Conservation (phyloP, 2,797 vertebrate species). For the Sebastes goodei region DNA sequence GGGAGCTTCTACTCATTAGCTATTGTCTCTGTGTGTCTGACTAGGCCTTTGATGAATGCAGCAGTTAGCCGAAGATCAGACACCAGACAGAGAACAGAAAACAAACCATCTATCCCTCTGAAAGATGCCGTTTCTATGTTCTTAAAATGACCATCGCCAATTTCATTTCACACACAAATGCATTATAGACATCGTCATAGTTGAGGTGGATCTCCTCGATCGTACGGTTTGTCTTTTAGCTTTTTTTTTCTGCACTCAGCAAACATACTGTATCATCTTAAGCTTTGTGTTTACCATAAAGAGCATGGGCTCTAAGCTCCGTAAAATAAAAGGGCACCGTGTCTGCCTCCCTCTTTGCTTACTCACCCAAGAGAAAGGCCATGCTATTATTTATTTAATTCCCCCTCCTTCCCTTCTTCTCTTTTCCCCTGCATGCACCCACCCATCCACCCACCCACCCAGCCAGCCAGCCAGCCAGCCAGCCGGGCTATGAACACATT, state of each 20-base stretch:
- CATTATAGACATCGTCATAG: background rate
- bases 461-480: conserved; percentile 51
- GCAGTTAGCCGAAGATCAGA: conserved; percentile 67
- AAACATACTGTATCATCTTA: conserved; percentile 47
- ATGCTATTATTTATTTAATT: conserved; percentile 80
- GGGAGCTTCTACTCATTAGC: conserved; percentile 83
- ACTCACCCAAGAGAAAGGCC: conserved; percentile 76
- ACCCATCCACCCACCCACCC: background rate
- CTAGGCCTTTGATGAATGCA: conserved; percentile 78
- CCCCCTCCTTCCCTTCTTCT: conserved; percentile 50
- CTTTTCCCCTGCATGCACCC: conserved; percentile 45
- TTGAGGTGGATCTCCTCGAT: background rate
- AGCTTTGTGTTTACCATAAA: conserved; percentile 63
- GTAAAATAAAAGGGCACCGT: conserved; percentile 73
- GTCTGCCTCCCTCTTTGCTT: conserved; percentile 65
- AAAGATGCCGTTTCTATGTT: conserved; percentile 27
- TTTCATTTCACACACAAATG: conserved; percentile 7
- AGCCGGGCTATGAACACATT: conserved; percentile 85
- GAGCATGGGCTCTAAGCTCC: conserved; percentile 47
- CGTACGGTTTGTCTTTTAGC: background rate
- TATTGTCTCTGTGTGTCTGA: conserved; percentile 79
- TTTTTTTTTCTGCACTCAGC: conserved; percentile 18
- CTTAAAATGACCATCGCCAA: conserved; percentile 14
- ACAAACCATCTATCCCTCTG: conserved; percentile 48
- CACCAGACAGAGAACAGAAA: conserved; percentile 60